These are phyloP conservation scores for Tichodroma muraria DNA, from an alignment of 2,113 vertebrate species.

Conservation along the genomic window DNA sequence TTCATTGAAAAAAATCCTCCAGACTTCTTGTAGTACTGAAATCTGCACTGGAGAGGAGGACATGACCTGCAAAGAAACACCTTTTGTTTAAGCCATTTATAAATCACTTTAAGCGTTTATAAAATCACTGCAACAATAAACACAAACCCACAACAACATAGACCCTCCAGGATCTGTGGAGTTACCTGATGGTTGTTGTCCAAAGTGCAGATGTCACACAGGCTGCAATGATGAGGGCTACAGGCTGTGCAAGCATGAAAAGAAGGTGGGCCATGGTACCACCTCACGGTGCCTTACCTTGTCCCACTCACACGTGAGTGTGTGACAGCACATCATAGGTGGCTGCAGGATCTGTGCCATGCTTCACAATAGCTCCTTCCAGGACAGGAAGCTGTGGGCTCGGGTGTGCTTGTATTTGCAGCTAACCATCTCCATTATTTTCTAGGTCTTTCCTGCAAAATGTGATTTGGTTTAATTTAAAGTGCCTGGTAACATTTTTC, in stretches of 20 bases:
- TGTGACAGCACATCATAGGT: rapidly evolving
- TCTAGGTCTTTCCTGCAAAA: background rate
- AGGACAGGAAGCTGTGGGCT: background rate
- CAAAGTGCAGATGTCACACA: background rate
- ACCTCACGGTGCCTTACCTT: background rate
- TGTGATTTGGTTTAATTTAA: background rate
- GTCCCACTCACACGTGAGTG: background rate
- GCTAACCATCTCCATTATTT: background rate
- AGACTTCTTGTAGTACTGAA: background rate
- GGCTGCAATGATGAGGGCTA: background rate
- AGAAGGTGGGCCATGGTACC: background rate
- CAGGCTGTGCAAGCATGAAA: background rate
- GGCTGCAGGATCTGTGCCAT: background rate
- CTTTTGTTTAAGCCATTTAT: background rate
- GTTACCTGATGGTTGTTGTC: background rate
- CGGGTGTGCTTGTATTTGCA: rapidly evolving
- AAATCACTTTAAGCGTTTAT: too few relatives aligned
- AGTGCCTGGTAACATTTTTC: background rate
- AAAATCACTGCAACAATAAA: background rate
- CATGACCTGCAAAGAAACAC: background rate
- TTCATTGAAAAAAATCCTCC: background rate
- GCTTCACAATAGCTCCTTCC: background rate
- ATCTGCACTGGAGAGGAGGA: background rate
- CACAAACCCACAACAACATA: rapidly evolving
- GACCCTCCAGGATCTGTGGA: background rate